These are phyloP conservation scores for Brachionus calyciflorus DNA, from an alignment of 1,140 invertebrate genomes.

Conservation along the genomic window DNA sequence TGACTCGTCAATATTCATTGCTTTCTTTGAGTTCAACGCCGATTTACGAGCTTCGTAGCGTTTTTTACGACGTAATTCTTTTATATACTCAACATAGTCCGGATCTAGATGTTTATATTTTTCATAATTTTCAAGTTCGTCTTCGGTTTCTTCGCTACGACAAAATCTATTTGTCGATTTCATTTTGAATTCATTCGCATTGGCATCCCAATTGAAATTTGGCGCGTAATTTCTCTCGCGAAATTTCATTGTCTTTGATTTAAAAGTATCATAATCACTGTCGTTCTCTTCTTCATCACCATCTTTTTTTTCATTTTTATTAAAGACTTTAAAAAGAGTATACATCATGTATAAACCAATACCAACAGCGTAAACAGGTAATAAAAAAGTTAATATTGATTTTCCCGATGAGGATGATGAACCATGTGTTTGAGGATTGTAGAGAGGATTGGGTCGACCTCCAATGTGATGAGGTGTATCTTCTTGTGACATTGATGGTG, in stretches of 20 bases:
- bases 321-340: slow-evolving; percentile 44
- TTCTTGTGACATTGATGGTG: neutral
- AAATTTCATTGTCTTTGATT: slow-evolving; percentile 9
- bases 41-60: neutral
- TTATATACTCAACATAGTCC: slow-evolving; percentile 11
- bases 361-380: slow-evolving; percentile 43
- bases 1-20: neutral
- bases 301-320: slow-evolving; percentile 35
- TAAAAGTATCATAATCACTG: slow-evolving; percentile 10
- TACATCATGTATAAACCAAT: slow-evolving; percentile 45
- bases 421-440: slow-evolving; percentile 9
- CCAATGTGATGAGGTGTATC: neutral
- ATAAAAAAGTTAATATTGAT: slow-evolving; percentile 36
- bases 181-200: neutral
- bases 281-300: slow-evolving; percentile 26
- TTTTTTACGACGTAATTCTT: neutral
- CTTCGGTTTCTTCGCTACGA: neutral
- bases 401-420: slow-evolving; percentile 15
- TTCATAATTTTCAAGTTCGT: slow-evolving; percentile 25
- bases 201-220: neutral
- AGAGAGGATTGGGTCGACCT: neutral
- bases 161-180: neutral
- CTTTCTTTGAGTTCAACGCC: slow-evolving; percentile 8
- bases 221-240: neutral
- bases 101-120: slow-evolving; percentile 22